A percentile compares a stretch with the other conserved stretches of the same genome.
These are phyloP conservation scores for Apoderus coryli DNA, from an alignment of 2,888 invertebrate genomes.

Conservation along the genomic window DNA sequence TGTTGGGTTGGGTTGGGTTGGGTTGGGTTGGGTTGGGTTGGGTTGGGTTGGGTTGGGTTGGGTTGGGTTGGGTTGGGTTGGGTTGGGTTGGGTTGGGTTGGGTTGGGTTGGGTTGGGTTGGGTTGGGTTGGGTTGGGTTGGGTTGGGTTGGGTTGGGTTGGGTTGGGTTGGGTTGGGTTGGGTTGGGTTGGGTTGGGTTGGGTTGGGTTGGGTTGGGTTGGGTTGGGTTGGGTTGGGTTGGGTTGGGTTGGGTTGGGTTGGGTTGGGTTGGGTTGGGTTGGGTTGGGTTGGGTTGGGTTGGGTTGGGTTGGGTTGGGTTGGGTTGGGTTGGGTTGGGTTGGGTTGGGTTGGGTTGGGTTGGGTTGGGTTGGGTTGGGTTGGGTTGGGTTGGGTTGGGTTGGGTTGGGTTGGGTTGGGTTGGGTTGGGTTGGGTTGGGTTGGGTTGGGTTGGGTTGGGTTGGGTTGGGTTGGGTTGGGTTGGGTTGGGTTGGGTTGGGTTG, in stretches of 20 bases:
- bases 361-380: slow-evolving; percentile 8
- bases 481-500: slow-evolving; percentile 10
- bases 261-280: slow-evolving; percentile 9
- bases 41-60: slow-evolving; percentile 2
- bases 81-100: too few species aligned
- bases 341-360: slow-evolving; percentile 8
- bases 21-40: slow-evolving; percentile 2
- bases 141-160: neutral
- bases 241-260: slow-evolving; percentile 9
- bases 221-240: slow-evolving; percentile 9
- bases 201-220: slow-evolving; percentile 10
- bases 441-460: slow-evolving; percentile 9
- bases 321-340: slow-evolving; percentile 2
- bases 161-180: neutral
- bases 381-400: slow-evolving; percentile 10
- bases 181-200: slow-evolving; percentile 6
- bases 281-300: slow-evolving; percentile 9
- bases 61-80: slow-evolving; percentile 2
- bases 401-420: slow-evolving; percentile 10
- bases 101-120: neutral
- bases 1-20: slow-evolving; percentile 1
- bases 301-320: slow-evolving; percentile 9
- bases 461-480: slow-evolving; percentile 9
- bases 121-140: neutral
- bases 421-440: slow-evolving; percentile 10